These are phyloP conservation scores for Leucosticte australis DNA, from an alignment of 2,113 vertebrate genomes.

Conservation along the genomic window DNA sequence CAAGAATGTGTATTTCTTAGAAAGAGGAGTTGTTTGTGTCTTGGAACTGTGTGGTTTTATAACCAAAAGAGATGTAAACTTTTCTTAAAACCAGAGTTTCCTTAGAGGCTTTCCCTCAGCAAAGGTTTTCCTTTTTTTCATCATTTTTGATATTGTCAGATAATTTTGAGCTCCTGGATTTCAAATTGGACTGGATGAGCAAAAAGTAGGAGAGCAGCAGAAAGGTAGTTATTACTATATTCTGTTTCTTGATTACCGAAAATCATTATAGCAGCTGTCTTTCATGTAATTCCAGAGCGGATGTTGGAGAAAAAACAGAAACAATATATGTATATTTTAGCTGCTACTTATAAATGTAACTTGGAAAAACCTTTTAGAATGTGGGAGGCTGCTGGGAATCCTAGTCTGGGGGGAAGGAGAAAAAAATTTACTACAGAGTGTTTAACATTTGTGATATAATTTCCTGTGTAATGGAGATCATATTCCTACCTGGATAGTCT, in stretches of 20 bases:
- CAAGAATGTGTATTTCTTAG: neutral
- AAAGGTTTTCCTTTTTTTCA: neutral
- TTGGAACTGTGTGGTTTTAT: neutral
- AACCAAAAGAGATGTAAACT: neutral
- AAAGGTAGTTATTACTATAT: neutral
- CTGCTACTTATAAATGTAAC: neutral
- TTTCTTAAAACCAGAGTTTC: neutral
- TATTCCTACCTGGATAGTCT: neutral
- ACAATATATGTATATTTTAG: neutral
- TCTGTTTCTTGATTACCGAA: neutral
- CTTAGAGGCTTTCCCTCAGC: neutral
- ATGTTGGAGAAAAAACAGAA: neutral
- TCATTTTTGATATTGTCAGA: neutral
- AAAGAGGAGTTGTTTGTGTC: neutral
- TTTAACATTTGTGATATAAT: neutral
- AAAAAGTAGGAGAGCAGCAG: neutral
- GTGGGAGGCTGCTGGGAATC: neutral
- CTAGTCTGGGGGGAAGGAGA: neutral
- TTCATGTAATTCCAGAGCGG: neutral
- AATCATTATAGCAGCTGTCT: neutral
- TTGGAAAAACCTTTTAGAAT: neutral
- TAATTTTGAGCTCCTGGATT: neutral
- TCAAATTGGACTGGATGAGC: neutral
- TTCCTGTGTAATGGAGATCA: neutral
- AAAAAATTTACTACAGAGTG: neutral